Percentiles rank a stretch among this genome's conserved stretches.
Evolutionary conservation across 1,140 invertebrate species (phyloP).

Genomic region (Pseudomyrmex dendroicus): DNA sequence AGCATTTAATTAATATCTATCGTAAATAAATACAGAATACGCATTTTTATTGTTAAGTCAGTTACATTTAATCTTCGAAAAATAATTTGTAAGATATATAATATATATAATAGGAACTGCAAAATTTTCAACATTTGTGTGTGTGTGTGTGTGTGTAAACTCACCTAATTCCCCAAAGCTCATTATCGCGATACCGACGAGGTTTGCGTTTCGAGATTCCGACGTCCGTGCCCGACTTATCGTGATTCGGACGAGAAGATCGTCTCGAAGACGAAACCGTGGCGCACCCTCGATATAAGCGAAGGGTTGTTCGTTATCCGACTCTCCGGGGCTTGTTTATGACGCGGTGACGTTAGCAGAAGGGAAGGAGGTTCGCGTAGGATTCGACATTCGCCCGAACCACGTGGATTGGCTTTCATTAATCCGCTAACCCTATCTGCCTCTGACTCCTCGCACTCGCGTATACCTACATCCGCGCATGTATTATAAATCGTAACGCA

Average conservation of each 20-base stretch:
- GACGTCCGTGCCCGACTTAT: slow-evolving; percentile 15
- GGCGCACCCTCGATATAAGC: slow-evolving; percentile 59
- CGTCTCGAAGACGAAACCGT: slow-evolving; percentile 52
- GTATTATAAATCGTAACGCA: slow-evolving; percentile 84
- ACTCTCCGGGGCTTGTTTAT: slow-evolving; percentile 80
- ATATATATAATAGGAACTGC: no score
- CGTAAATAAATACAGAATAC: no score
- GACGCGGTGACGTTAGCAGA: slow-evolving; percentile 77
- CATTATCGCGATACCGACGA: neutral
- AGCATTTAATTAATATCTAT: no score
- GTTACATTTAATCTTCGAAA: no score
- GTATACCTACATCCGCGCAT: slow-evolving; percentile 57
- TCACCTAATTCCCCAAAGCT: neutral
- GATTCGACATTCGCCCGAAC: slow-evolving; percentile 29
- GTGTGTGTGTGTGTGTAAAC: no score
- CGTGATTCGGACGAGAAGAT: slow-evolving; percentile 22
- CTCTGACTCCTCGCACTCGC: slow-evolving; percentile 57
- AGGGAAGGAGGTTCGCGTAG: slow-evolving; percentile 67
- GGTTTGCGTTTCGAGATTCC: neutral
- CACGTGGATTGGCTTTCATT: slow-evolving; percentile 84
- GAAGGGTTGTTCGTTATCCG: slow-evolving; percentile 75
- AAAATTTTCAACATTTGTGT: no score
- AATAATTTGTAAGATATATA: no score
- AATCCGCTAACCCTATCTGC: slow-evolving; percentile 83
- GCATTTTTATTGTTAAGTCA: no score